These are phyloP conservation scores for Arrhopalites spinosus DNA, from an alignment of 2,888 invertebrate genomes.

Conservation along the genomic window DNA sequence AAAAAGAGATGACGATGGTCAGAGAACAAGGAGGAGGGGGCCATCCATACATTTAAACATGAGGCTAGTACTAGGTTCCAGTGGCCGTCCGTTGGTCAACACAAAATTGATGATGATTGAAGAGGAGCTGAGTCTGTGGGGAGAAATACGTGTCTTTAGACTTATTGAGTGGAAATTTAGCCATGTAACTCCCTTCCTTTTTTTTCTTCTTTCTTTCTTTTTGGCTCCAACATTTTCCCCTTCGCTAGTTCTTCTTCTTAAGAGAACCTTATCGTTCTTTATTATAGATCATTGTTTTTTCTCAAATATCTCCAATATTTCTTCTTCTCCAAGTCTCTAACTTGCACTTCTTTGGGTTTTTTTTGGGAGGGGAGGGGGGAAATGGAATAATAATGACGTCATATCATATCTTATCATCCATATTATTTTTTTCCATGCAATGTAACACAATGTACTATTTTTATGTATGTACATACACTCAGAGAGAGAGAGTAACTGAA, in stretches of 20 bases:
- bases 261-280: slow-evolving; percentile 21
- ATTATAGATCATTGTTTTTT: slow-evolving; percentile 19
- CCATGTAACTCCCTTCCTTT: neutral
- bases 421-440: neutral
- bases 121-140: slow-evolving; percentile 16
- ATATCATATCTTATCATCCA: neutral
- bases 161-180: slow-evolving; percentile 27
- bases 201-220: neutral
- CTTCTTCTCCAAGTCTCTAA: too few species aligned
- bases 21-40: too few species aligned
- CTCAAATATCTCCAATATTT: neutral
- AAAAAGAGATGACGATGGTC: slow-evolving; percentile 16
- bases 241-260: neutral
- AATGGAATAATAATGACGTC: too few species aligned
- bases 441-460: too few species aligned
- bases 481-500: too few species aligned
- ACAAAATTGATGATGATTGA: slow-evolving; percentile 40
- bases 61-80: slow-evolving; percentile 1
- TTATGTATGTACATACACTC: too few species aligned
- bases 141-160: slow-evolving; percentile 26
- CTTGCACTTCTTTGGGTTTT: too few species aligned
- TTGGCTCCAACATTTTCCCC: neutral
- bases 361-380: too few species aligned
- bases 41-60: slow-evolving; percentile 40
- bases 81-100: neutral